phyloP scores from a whole-genome alignment of 2,888 invertebrate species.

The Macaria liturata region DNA sequence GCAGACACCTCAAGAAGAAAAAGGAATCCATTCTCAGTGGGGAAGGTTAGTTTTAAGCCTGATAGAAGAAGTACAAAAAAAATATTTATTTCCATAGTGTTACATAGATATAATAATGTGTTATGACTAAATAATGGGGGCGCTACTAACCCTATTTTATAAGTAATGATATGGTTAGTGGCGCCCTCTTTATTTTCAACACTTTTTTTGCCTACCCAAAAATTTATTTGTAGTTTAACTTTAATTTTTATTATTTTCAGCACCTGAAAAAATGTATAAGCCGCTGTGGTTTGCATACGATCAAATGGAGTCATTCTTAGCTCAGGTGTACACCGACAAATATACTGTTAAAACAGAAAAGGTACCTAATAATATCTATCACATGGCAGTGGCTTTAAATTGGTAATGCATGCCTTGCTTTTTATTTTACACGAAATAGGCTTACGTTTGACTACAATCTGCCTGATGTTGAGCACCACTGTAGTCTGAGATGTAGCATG shows the following conservation, averaged over 20 bases:
- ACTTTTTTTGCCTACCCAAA: background rate
- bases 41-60: background rate
- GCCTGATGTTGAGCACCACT: too few species aligned
- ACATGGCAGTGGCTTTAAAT: background rate
- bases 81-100: background rate
- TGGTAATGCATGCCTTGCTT: background rate
- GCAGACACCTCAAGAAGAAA: slow-evolving; percentile 1
- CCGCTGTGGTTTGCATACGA: slow-evolving; percentile 4
- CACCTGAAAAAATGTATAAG: background rate
- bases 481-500: too few species aligned
- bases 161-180: too few species aligned
- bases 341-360: background rate
- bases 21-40: slow-evolving; percentile 3
- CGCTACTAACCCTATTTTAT: too few species aligned
- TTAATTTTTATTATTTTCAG: background rate
- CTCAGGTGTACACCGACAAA: background rate
- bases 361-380: background rate
- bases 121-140: too few species aligned
- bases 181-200: too few species aligned
- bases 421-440: background rate
- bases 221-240: background rate
- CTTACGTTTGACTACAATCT: too few species aligned
- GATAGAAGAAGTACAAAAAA: background rate
- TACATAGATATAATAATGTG: background rate
- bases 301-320: slow-evolving; percentile 2